These are phyloP conservation scores for Drosophila demipolita DNA, from an alignment of 2,888 invertebrate genomes.

Conservation along the genomic window DNA sequence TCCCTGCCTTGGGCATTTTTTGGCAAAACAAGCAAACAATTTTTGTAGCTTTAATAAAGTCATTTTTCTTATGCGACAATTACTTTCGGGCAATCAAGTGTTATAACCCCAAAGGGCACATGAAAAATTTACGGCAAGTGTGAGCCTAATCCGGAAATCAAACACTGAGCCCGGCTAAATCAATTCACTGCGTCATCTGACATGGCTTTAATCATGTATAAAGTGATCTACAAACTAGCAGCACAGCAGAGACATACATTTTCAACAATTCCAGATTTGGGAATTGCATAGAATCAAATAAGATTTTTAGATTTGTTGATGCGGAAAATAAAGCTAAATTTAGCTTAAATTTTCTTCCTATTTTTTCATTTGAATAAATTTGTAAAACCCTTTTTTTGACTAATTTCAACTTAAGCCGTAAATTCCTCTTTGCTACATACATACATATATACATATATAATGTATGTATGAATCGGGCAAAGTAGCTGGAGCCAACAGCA, in stretches of 20 bases:
- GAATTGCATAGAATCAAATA: neutral
- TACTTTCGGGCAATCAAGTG: slow-evolving; percentile 24
- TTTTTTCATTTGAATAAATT: too few species aligned
- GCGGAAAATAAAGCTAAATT: neutral
- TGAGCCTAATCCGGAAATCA: neutral
- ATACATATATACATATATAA: neutral
- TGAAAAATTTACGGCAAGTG: neutral
- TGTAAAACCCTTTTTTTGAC: too few species aligned
- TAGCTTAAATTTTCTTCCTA: neutral
- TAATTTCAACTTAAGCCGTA: neutral
- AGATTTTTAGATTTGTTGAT: neutral
- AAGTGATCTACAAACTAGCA: neutral
- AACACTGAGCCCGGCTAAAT: neutral
- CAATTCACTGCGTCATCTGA: neutral
- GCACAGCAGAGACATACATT: too few species aligned
- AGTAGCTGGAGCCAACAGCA: neutral
- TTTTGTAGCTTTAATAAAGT: slow-evolving; percentile 22
- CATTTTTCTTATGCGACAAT: slow-evolving; percentile 19
- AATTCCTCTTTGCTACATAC: neutral
- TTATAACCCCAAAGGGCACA: neutral
- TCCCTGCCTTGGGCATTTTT: neutral
- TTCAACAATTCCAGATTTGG: neutral
- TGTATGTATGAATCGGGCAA: neutral
- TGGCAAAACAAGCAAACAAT: slow-evolving; percentile 8
- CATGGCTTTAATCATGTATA: neutral